phyloP scores from a whole-genome alignment of 2,113 vertebrate genomes.

The Sitta europaea region DNA sequence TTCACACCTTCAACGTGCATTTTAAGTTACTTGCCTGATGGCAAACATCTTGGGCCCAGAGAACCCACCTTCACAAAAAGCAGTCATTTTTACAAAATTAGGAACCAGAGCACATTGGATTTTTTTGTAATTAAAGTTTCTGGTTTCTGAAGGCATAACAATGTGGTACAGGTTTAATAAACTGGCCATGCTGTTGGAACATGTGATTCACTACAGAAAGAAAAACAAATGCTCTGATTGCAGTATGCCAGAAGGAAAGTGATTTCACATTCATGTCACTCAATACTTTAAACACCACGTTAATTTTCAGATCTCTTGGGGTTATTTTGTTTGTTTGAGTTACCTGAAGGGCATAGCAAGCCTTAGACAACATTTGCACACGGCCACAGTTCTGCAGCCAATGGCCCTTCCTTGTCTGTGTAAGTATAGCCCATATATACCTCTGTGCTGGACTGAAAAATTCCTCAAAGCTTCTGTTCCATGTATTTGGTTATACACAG shows the following conservation, averaged over 20 bases:
- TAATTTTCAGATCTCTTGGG: neutral
- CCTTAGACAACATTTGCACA: rapidly evolving
- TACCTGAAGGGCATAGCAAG: neutral
- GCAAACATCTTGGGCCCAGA: neutral
- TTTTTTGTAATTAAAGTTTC: neutral
- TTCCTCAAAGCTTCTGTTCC: neutral
- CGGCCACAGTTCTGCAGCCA: neutral
- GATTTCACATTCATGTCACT: neutral
- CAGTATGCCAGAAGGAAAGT: neutral
- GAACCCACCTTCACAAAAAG: neutral
- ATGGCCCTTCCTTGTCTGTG: neutral
- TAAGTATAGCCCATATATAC: neutral
- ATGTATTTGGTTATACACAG: neutral
- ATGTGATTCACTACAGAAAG: neutral
- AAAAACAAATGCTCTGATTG: neutral
- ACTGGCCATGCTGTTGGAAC: neutral
- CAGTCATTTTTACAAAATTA: neutral
- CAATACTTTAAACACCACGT: neutral
- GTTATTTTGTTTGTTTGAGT: neutral
- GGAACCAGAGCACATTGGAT: neutral
- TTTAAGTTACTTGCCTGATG: neutral
- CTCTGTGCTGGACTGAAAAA: neutral
- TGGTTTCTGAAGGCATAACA: neutral
- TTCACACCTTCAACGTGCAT: neutral
- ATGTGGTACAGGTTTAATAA: neutral